Evolutionary conservation across 2,797 vertebrate genomes (phyloP), one percentile per base, ranked within the genome.

Genomic region (Mus spretus): DNA sequence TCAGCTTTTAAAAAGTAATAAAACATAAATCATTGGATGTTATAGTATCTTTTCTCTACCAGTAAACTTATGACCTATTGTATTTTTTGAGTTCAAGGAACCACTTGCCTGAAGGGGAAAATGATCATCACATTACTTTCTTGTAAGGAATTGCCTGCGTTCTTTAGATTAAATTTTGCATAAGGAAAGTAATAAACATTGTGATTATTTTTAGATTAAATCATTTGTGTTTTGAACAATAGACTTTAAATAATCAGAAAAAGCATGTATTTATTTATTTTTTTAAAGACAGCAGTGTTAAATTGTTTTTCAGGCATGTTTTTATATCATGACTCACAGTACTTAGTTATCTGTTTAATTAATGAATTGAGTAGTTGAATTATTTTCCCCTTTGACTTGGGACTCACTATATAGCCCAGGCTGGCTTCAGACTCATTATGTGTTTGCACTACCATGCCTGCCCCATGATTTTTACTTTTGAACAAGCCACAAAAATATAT

Each of bases 171-270:
- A 86, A 87, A 47, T 44, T 87, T 95, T 70, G 81, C 61, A 91
- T 57, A 83, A 91, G 34, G 37, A 81, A 72, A 40, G 19, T 70
- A 86, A 91, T 89, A 70, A 75, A 79, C 84, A 89, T 90, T 72
- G 84, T 90, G 26, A 94, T 94, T 91, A 94, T 44, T 89, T 97
- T 96, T 80, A 95, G 20, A 40, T 37, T 40, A 90, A 96, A 37
- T 78, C 6, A 96, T 84, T 92, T 94, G 26, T 26, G 87, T 96
- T 77, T 37, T 96, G 55, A 95, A 63, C 89, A 93, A 72, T 53
- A 87, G 22, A 79, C 90, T 86, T 55, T 93, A 19, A 94, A 85
- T 96, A 92, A 47, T 63, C 10, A 78, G 70, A 59, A 96, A 89
- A 89, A 44, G 40, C 6, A 70, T 8, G 14, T 31, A 34, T 6